A percentile compares a stretch with the other conserved stretches of the same genome.
These are phyloP conservation scores for Drosophila mettleri DNA, from an alignment of 2,888 invertebrate genomes.

Conservation along the genomic window DNA sequence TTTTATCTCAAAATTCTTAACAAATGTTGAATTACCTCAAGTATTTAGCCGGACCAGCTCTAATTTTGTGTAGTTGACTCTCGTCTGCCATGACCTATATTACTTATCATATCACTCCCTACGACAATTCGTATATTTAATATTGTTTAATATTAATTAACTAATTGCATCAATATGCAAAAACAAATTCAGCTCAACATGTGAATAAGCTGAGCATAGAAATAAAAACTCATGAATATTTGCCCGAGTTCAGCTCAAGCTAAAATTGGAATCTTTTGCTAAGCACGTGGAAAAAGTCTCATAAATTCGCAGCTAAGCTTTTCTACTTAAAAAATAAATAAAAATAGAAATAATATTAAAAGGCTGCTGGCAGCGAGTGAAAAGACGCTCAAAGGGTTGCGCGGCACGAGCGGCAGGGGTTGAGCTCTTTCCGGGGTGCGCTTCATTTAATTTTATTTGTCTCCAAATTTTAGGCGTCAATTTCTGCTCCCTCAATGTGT, in stretches of 20 bases:
- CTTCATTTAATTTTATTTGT: slow-evolving; percentile 82
- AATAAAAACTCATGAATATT: not conserved
- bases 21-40: no score
- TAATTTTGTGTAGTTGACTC: no score
- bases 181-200: no score
- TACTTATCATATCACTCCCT: no score
- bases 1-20: no score
- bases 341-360: not conserved
- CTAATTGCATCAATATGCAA: no score
- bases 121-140: no score
- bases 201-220: no score
- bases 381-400: slow-evolving; percentile 39
- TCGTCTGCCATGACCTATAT: no score
- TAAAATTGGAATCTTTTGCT: not conserved
- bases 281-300: not conserved
- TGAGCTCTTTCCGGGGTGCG: slow-evolving; percentile 41
- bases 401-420: not conserved
- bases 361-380: slow-evolving; percentile 13
- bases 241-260: not conserved
- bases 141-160: no score
- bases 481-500: slow-evolving; percentile 38
- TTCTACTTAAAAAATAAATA: not conserved
- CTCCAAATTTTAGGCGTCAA: slow-evolving; percentile 67
- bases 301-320: not conserved
- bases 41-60: no score